These are phyloP conservation scores for Opisthocomus hoazin DNA, from an alignment of 2,113 vertebrate species.

Conservation along the genomic window DNA sequence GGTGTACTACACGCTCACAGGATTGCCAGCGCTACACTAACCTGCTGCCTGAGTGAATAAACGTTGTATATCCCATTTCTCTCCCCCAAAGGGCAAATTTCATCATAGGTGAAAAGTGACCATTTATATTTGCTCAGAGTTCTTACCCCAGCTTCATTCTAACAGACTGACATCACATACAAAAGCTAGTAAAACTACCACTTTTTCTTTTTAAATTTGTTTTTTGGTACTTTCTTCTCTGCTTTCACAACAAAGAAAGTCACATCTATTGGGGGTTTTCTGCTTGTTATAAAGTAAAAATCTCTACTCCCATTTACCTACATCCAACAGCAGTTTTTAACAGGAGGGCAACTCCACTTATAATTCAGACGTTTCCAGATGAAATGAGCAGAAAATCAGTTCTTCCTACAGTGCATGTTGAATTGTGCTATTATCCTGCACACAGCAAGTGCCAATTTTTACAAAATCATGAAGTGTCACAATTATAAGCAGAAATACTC, in stretches of 20 bases:
- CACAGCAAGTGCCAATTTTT: constrained; percentile 63
- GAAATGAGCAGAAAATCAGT: constrained; percentile 67
- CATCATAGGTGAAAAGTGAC: neutral
- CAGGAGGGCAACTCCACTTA: neutral
- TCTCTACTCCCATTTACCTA: neutral
- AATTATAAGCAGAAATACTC: constrained; percentile 71
- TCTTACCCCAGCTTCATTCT: neutral
- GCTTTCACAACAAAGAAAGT: neutral
- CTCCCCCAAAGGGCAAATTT: neutral
- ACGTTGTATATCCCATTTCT: neutral
- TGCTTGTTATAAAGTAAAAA: neutral
- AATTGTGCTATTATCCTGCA: constrained; percentile 65
- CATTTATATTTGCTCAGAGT: neutral
- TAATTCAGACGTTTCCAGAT: constrained; percentile 64
- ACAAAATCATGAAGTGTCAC: constrained; percentile 53
- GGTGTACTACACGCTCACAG: neutral
- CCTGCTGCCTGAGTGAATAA: neutral
- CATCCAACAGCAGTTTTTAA: neutral
- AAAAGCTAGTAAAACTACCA: neutral
- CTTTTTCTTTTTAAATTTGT: neutral
- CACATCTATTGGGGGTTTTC: neutral
- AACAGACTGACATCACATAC: neutral
- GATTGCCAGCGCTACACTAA: neutral
- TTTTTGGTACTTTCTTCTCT: neutral
- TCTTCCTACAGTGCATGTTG: constrained; percentile 50